Conservation (phyloP, 2,797 vertebrate species). For the Dendrocincla tyrannina region DNA sequence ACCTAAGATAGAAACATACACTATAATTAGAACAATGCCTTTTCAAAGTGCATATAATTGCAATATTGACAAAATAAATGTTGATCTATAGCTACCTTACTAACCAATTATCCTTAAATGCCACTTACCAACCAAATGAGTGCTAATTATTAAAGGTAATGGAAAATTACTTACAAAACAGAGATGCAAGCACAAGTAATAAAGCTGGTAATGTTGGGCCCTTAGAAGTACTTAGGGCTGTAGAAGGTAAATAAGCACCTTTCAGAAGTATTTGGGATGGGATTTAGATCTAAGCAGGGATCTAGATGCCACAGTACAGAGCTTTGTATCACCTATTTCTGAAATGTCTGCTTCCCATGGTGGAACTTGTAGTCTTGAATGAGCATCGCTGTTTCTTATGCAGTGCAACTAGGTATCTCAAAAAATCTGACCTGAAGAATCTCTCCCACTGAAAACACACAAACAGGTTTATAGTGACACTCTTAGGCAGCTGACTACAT, state of each 20-base stretch:
- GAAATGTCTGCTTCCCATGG: not conserved
- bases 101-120: not conserved
- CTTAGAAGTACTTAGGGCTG: not conserved
- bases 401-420: not conserved
- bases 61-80: not conserved
- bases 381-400: not conserved
- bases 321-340: not conserved
- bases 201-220: not conserved
- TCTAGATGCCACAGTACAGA: not conserved
- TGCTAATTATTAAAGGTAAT: not conserved
- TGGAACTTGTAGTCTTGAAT: not conserved
- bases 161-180: not conserved
- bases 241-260: not conserved
- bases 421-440: not conserved
- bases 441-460: not conserved
- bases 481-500: not conserved
- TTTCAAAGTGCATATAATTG: not conserved
- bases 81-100: not conserved
- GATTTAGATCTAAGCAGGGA: not conserved
- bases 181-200: not conserved
- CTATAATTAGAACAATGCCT: not conserved
- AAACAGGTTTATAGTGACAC: not conserved
- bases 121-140: not conserved
- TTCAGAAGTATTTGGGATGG: not conserved
- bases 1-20: slow-evolving; percentile 76